Conservation (phyloP, 37 sponge, comb jelly and placozoan genomes). For the Hormiphora californensis region DNA sequence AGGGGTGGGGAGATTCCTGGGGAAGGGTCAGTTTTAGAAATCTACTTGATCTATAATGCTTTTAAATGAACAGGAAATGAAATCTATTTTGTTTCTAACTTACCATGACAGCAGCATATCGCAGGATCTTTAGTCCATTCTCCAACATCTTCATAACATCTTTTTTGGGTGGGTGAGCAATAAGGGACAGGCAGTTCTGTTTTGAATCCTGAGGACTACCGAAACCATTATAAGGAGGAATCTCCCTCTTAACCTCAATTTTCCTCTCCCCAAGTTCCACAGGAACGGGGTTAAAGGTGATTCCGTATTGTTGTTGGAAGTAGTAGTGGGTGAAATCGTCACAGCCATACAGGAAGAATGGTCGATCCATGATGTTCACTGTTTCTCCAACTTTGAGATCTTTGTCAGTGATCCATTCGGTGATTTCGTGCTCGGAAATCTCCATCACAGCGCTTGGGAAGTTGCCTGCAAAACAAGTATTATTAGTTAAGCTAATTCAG, state of each 20-base stretch:
- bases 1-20: conserved; percentile 72
- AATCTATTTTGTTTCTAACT: conserved; percentile 1
- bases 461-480: too few relatives aligned
- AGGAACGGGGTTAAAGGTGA: conserved; percentile 62
- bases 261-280: conserved; percentile 37
- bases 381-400: conserved; percentile 85
- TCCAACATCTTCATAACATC: conserved; percentile 96
- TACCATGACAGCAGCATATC: conserved; percentile 86
- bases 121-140: conserved; percentile 83
- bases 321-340: conserved; percentile 85
- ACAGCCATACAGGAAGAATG: conserved; percentile 90
- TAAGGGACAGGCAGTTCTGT: conserved; percentile 85
- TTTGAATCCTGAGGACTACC: conserved; percentile 91
- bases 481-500: too few relatives aligned
- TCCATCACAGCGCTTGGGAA: conserved; percentile 84
- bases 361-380: conserved; percentile 75
- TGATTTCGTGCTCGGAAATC: conserved; percentile 78
- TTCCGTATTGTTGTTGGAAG: conserved; percentile 64
- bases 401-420: conserved; percentile 81
- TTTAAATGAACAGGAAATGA: background rate
- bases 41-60: background rate
- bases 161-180: conserved; percentile 97
- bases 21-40: background rate
- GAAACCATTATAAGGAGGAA: conserved; percentile 96
- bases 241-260: conserved; percentile 57